Conservation (phyloP, 2,888 invertebrate genomes). For the Dendrolimus houi region DNA sequence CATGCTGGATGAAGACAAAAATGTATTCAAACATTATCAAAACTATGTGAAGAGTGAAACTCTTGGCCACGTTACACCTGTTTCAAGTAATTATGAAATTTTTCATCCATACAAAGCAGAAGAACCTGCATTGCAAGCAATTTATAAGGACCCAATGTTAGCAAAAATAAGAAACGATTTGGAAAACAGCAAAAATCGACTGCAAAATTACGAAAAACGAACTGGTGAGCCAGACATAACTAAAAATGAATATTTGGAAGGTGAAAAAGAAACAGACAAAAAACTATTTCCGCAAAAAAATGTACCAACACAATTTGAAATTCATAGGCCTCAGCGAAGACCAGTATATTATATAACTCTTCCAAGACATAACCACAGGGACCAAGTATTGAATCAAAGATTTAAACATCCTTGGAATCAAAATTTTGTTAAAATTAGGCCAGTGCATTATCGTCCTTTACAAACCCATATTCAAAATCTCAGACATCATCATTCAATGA, state of each 20-base stretch:
- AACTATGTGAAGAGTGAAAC: conserved; percentile 33
- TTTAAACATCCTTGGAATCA: conserved; percentile 63
- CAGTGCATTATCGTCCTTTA: conserved; percentile 56
- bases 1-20: conserved; percentile 33
- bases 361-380: conserved; percentile 28
- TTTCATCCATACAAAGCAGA: conserved; percentile 64
- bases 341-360: conserved; percentile 53
- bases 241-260: conserved; percentile 55
- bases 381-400: conserved; percentile 49
- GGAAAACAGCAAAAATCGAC: conserved; percentile 37
- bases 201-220: conserved; percentile 51
- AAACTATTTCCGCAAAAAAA: conserved; percentile 53
- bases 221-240: conserved; percentile 45
- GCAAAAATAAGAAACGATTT: conserved; percentile 50
- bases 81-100: conserved; percentile 47
- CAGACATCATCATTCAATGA: conserved; percentile 56
- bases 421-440: conserved; percentile 56
- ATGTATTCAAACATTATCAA: conserved; percentile 39
- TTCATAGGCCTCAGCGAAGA: conserved; percentile 48
- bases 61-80: conserved; percentile 29
- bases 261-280: conserved; percentile 44
- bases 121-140: conserved; percentile 44
- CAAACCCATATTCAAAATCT: conserved; percentile 53
- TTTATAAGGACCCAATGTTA: conserved; percentile 55
- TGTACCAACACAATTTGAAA: conserved; percentile 47